Evolutionary conservation across 2,888 invertebrate species (phyloP).

Genomic region (Camptogramma bilineatum): DNA sequence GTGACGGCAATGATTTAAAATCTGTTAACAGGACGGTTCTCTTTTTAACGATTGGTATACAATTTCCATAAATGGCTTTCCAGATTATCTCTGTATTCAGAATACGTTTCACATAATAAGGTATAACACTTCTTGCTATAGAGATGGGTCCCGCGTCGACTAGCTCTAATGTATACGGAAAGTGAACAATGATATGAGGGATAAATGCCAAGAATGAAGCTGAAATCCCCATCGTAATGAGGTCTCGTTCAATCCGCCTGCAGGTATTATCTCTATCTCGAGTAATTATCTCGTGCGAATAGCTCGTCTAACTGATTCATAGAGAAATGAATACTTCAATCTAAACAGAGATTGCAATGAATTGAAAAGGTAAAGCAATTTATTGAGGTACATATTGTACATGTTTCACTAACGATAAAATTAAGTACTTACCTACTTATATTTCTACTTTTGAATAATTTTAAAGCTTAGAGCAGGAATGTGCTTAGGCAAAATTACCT

Average conservation of each 20-base stretch:
- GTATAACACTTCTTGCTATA: slow-evolving; percentile 62
- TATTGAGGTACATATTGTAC: slow-evolving; percentile 9
- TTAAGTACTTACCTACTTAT: not conserved
- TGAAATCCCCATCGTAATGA: slow-evolving; percentile 69
- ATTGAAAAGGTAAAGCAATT: slow-evolving; percentile 13
- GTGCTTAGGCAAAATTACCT: no score
- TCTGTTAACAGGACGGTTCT: slow-evolving; percentile 85
- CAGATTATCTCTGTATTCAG: slow-evolving; percentile 75
- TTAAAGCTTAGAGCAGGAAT: no score
- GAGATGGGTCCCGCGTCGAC: slow-evolving; percentile 43
- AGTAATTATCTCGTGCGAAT: slow-evolving; percentile 70
- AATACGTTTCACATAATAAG: slow-evolving; percentile 73
- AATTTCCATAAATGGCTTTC: slow-evolving; percentile 84
- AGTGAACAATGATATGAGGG: slow-evolving; percentile 63
- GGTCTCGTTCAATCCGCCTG: slow-evolving; percentile 62
- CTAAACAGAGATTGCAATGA: slow-evolving; percentile 32
- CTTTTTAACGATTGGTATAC: slow-evolving; percentile 85
- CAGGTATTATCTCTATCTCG: slow-evolving; percentile 61
- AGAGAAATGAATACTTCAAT: slow-evolving; percentile 44
- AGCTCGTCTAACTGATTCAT: slow-evolving; percentile 45
- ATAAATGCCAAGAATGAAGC: slow-evolving; percentile 62
- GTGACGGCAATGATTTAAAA: slow-evolving; percentile 86
- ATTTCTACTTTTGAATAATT: no score
- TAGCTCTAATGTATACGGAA: slow-evolving; percentile 49
- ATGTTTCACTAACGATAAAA: not conserved